phyloP scores from a whole-genome alignment of 2,113 vertebrate species.

The Origma solitaria region DNA sequence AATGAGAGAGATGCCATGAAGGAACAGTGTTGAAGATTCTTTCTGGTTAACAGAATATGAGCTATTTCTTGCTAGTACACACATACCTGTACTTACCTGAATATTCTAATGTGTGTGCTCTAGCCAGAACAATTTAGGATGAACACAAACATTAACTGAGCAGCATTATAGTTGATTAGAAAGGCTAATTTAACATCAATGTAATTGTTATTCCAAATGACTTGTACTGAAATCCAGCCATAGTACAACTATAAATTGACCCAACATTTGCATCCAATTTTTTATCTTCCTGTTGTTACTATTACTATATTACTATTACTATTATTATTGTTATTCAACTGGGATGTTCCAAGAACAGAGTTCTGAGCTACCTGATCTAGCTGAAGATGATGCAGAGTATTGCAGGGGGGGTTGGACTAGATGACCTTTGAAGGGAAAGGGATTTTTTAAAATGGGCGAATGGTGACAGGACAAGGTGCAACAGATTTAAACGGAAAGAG shows the following conservation, averaged over 20 bases:
- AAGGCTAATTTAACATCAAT: not conserved
- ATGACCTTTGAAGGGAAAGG: not conserved
- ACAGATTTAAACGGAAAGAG: not conserved
- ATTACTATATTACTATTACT: not conserved
- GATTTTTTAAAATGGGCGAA: not conserved
- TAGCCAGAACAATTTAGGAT: not conserved
- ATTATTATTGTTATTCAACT: not conserved
- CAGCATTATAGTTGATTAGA: not conserved
- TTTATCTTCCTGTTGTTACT: not conserved
- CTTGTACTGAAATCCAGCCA: not conserved
- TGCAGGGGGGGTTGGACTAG: not conserved
- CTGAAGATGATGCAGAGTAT: not conserved
- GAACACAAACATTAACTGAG: not conserved
- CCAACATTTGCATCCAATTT: not conserved
- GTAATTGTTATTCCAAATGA: not conserved
- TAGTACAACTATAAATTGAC: not conserved
- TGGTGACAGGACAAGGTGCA: not conserved
- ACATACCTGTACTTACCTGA: not conserved
- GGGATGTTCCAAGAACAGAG: not conserved
- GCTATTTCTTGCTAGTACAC: not conserved
- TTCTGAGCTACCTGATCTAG: not conserved
- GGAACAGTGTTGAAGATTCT: not conserved
- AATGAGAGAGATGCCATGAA: not conserved
- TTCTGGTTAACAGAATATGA: not conserved
- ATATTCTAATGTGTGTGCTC: not conserved